Percentiles rank a stretch among this genome's conserved stretches.
Conservation (phyloP, 1,140 invertebrate genomes). For the Orius insidiosus region DNA sequence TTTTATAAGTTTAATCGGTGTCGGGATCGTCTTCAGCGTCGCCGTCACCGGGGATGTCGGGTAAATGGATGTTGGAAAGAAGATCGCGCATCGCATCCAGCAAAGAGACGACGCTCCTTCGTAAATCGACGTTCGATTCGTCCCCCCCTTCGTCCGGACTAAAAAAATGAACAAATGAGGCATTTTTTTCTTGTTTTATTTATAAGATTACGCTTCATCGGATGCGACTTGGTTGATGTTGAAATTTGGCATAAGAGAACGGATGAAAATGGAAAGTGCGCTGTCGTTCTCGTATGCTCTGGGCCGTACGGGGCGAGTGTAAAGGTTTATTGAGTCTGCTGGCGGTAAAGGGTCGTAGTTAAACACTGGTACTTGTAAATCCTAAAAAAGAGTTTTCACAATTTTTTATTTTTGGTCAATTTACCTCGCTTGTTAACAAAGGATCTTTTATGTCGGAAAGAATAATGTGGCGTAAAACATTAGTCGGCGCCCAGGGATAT, state of each 20-base stretch:
- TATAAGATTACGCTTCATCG: slow-evolving; percentile 17
- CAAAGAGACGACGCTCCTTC: slow-evolving; percentile 40
- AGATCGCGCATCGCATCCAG: slow-evolving; percentile 57
- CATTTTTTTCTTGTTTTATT: background rate
- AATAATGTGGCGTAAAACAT: slow-evolving; percentile 61
- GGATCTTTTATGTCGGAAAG: slow-evolving; percentile 61
- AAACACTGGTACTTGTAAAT: slow-evolving; percentile 40
- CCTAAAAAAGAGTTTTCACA: slow-evolving; percentile 21
- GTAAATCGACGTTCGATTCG: slow-evolving; percentile 30
- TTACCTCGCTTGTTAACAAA: slow-evolving; percentile 24
- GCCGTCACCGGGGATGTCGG: slow-evolving; percentile 21
- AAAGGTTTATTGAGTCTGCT: slow-evolving; percentile 51
- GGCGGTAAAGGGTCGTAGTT: slow-evolving; percentile 71
- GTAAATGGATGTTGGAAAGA: slow-evolving; percentile 38
- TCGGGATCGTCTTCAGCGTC: slow-evolving; percentile 21
- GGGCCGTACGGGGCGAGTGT: slow-evolving; percentile 34
- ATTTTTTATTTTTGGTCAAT: slow-evolving; percentile 25
- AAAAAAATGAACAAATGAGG: too few species aligned
- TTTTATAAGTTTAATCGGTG: slow-evolving; percentile 11
- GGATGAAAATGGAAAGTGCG: slow-evolving; percentile 41
- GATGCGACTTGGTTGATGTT: slow-evolving; percentile 27
- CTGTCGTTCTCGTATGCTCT: slow-evolving; percentile 22
- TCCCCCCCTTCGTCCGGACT: slow-evolving; percentile 18
- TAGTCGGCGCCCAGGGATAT: slow-evolving; percentile 50
- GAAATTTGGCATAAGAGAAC: slow-evolving; percentile 45